Conservation (phyloP, 2,113 vertebrate genomes). For the Acanthochromis polyacanthus region DNA sequence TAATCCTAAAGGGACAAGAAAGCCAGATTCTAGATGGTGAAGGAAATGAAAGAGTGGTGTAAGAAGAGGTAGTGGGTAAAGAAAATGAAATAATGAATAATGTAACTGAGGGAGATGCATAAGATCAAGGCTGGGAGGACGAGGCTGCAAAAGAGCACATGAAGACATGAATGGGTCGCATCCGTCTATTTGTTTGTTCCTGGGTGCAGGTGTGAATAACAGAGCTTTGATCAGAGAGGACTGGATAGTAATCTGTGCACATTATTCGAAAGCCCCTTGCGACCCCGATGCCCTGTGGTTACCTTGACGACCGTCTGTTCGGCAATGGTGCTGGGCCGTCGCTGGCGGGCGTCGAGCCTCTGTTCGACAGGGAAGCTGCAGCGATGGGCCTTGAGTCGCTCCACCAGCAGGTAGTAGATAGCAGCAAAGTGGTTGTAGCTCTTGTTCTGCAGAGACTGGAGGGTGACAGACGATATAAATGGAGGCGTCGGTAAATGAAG, state of each 20-base stretch:
- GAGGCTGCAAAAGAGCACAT: conserved; percentile 26
- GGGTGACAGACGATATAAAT: conserved; percentile 50
- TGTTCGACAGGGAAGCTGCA: conserved; percentile 98
- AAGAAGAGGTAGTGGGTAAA: conserved; percentile 30
- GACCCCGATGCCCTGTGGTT: conserved; percentile 27
- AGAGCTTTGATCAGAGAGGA: conserved; percentile 71
- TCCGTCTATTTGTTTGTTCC: conserved; percentile 45
- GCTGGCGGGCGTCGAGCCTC: conserved; percentile 93
- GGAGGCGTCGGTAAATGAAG: background rate
- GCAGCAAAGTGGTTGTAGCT: conserved; percentile 99
- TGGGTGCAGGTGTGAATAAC: conserved; percentile 75
- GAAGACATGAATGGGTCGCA: conserved; percentile 43
- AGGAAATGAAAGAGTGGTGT: conserved; percentile 47
- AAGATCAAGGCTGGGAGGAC: conserved; percentile 62
- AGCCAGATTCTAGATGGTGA: background rate
- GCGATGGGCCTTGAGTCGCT: conserved; percentile 95
- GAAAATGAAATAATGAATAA: conserved; percentile 63
- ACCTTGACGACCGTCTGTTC: conserved; percentile 98
- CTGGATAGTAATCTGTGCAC: conserved; percentile 41
- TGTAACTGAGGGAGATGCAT: conserved; percentile 34
- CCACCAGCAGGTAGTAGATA: conserved; percentile 97
- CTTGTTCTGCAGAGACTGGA: conserved; percentile 97
- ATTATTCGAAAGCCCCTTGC: conserved; percentile 40
- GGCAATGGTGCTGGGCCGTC: conserved; percentile 94
- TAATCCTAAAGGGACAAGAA: conserved; percentile 20